Evolutionary conservation across 2,888 invertebrate species (phyloP).

Genomic region (Cylloceria caligata): DNA sequence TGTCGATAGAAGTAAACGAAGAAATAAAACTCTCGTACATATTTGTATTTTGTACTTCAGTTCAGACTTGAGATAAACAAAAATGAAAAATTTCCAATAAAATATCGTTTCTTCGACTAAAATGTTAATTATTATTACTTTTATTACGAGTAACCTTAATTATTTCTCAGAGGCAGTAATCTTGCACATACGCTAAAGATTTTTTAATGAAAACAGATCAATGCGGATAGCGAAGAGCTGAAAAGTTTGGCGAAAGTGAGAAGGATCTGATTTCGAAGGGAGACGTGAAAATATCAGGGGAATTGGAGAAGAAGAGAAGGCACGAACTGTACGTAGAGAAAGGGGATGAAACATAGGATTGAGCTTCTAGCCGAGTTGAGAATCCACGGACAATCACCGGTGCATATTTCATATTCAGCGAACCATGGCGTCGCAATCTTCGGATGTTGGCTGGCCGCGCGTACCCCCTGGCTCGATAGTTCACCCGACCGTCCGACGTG

Average conservation of each 20-base stretch:
- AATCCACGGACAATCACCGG: slow-evolving; percentile 76
- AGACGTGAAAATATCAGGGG: slow-evolving; percentile 25
- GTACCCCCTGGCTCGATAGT: neutral
- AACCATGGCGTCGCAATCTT: slow-evolving; percentile 78
- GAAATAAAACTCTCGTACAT: too few species aligned
- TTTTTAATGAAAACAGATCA: too few species aligned
- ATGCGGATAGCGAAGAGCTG: neutral
- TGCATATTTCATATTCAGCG: slow-evolving; percentile 79
- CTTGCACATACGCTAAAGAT: too few species aligned
- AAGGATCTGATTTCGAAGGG: slow-evolving; percentile 10
- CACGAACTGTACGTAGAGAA: slow-evolving; percentile 1
- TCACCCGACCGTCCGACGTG: neutral
- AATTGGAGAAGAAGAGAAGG: slow-evolving; percentile 7
- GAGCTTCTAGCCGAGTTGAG: slow-evolving; percentile 48
- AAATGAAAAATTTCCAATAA: too few species aligned
- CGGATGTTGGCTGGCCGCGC: slow-evolving; percentile 44
- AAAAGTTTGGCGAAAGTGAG: slow-evolving; percentile 8
- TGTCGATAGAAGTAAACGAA: too few species aligned
- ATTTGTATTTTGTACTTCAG: too few species aligned
- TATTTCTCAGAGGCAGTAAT: too few species aligned
- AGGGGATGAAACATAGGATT: slow-evolving; percentile 26
- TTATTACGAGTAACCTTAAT: neutral
- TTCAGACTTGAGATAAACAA: too few species aligned
- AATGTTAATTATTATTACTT: too few species aligned
- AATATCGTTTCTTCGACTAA: neutral